These are phyloP conservation scores for Bambusicola thoracicus DNA, from an alignment of 2,113 vertebrate species.

Conservation along the genomic window DNA sequence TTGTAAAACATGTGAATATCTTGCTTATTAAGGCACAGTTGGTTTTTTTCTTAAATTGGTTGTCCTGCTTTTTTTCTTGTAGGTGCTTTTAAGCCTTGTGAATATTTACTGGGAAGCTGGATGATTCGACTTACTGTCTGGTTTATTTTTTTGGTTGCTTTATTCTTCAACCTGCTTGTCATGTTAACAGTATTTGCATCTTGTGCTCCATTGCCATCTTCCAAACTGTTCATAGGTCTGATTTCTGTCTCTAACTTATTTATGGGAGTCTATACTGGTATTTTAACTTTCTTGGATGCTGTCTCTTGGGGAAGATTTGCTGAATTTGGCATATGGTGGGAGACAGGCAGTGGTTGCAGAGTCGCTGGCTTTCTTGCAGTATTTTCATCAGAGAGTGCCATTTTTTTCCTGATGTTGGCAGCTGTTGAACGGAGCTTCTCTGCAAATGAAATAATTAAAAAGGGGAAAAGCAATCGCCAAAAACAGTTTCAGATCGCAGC, in stretches of 20 bases:
- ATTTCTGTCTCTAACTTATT: slow-evolving; percentile 93
- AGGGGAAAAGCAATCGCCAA: slow-evolving; percentile 77
- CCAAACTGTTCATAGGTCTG: slow-evolving; percentile 89
- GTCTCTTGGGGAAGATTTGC: slow-evolving; percentile 95
- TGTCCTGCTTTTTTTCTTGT: slow-evolving; percentile 37
- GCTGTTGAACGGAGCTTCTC: slow-evolving; percentile 91
- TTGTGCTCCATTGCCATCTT: slow-evolving; percentile 78
- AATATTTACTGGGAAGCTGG: slow-evolving; percentile 96
- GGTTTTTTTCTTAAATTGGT: slow-evolving; percentile 6
- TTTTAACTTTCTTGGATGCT: slow-evolving; percentile 89
- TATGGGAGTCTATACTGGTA: slow-evolving; percentile 90
- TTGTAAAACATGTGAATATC: slow-evolving; percentile 19
- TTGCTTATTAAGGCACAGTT: neutral
- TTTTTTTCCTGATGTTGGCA: slow-evolving; percentile 88
- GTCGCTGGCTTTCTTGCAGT: slow-evolving; percentile 89
- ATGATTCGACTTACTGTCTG: slow-evolving; percentile 98
- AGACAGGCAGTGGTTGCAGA: slow-evolving; percentile 91
- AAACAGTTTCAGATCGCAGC: slow-evolving; percentile 83
- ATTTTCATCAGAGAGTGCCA: slow-evolving; percentile 93
- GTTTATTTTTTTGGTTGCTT: slow-evolving; percentile 96
- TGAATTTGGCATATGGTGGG: slow-evolving; percentile 95
- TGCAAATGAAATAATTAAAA: slow-evolving; percentile 85
- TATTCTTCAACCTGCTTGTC: slow-evolving; percentile 93
- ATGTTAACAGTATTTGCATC: slow-evolving; percentile 86
- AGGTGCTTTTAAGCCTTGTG: slow-evolving; percentile 98